phyloP scores from a whole-genome alignment of 2,888 invertebrate genomes.

The Strigamia crassipes region DNA sequence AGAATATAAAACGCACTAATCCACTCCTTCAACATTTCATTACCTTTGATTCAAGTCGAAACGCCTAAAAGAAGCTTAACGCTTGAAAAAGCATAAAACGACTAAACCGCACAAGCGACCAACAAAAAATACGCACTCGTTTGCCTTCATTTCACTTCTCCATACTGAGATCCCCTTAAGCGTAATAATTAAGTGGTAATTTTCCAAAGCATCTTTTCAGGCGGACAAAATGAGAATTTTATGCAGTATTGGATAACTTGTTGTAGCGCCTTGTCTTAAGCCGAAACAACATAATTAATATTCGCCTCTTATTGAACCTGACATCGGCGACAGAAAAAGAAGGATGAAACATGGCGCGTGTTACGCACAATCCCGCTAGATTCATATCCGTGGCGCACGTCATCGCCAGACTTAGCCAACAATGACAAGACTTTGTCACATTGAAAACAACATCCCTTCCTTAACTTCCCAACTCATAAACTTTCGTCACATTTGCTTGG shows the following conservation, averaged over 20 bases:
- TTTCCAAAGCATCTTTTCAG: conserved; percentile 37
- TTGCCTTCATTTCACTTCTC: conserved; percentile 30
- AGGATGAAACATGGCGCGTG: conserved; percentile 1
- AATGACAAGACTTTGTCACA: conserved; percentile 26
- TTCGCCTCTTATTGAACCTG: conserved; percentile 19
- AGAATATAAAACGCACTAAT: neutral
- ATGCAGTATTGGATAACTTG: conserved; percentile 28
- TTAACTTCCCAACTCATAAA: conserved; percentile 14
- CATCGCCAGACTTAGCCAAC: neutral
- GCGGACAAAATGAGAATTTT: conserved; percentile 28
- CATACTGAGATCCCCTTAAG: neutral
- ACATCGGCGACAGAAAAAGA: neutral
- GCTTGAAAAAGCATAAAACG: conserved; percentile 11
- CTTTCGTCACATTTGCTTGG: conserved; percentile 21
- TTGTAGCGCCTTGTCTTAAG: conserved; percentile 13
- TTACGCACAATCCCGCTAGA: neutral
- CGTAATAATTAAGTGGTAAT: conserved; percentile 37
- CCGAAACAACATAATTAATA: conserved; percentile 12
- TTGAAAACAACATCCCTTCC: neutral
- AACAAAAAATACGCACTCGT: conserved; percentile 28
- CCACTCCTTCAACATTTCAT: neutral
- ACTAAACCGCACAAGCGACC: conserved; percentile 15
- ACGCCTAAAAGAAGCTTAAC: conserved; percentile 1
- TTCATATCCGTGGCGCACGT: neutral
- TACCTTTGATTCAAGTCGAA: neutral